A percentile compares a stretch with the other conserved stretches of the same genome.
Evolutionary conservation across 2,888 invertebrate genomes (phyloP).

Genomic region (Dolichopus griseipennis): DNA sequence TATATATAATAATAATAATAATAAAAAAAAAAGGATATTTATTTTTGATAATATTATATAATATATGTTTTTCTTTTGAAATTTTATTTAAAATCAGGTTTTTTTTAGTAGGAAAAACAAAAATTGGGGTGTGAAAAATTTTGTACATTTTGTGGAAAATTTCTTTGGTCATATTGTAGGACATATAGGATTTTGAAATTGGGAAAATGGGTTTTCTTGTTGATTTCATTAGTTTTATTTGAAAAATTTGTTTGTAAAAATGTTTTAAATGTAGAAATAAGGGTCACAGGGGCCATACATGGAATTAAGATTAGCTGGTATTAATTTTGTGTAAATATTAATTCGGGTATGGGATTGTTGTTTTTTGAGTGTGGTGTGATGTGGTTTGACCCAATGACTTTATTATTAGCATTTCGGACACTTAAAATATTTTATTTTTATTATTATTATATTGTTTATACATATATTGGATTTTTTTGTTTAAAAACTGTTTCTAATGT

Average conservation of each 20-base stretch:
- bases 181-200: too few species aligned
- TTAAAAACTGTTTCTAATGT: too few species aligned
- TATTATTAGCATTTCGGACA: conserved; percentile 6
- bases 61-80: neutral
- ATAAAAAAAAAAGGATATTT: too few species aligned
- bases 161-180: too few species aligned
- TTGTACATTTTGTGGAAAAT: too few species aligned
- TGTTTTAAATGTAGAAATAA: neutral
- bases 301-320: neutral
- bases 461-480: too few species aligned
- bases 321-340: neutral
- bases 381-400: conserved; percentile 1
- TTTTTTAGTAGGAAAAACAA: too few species aligned
- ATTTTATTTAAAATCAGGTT: neutral
- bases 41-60: neutral
- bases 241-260: neutral
- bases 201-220: neutral
- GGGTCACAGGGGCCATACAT: neutral
- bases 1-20: neutral
- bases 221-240: neutral
- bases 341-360: neutral
- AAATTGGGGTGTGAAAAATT: too few species aligned
- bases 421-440: neutral
- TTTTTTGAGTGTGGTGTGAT: neutral
- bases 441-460: too few species aligned